phyloP scores from a whole-genome alignment of 1,140 invertebrate genomes.

The Sitobion miscanthi region DNA sequence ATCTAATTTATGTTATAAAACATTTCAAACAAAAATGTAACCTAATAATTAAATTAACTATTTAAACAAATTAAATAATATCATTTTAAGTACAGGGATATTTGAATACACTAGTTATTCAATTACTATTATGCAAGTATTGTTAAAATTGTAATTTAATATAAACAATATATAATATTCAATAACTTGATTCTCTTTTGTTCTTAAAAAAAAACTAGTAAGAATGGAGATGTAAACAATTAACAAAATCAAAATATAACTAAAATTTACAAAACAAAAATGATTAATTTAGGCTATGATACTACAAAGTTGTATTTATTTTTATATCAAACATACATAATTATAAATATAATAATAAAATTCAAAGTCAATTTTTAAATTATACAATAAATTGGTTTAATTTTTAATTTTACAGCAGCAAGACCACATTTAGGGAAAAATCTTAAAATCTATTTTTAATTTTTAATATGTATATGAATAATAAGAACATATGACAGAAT shows the following conservation, averaged over 20 bases:
- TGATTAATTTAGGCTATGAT: background rate
- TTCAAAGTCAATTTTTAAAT: slow-evolving; percentile 6
- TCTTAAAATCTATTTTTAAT: background rate
- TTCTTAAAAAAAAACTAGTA: background rate
- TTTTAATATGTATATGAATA: background rate
- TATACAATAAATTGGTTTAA: background rate
- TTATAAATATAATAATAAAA: background rate
- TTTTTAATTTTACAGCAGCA: background rate
- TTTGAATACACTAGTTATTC: background rate
- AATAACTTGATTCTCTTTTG: background rate
- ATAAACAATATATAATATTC: background rate
- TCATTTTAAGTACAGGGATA: background rate
- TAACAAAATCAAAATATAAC: background rate
- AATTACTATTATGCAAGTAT: too few relatives aligned
- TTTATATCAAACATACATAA: background rate
- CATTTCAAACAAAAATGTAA: background rate
- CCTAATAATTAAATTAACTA: background rate
- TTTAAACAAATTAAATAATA: background rate
- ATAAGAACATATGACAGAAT: background rate
- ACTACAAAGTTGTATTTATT: slow-evolving; percentile 11
- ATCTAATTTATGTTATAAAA: background rate
- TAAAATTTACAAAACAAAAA: background rate
- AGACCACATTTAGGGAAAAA: background rate
- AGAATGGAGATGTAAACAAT: background rate
- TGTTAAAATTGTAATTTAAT: too few relatives aligned